Percentiles rank a stretch among this genome's conserved stretches.
These are phyloP conservation scores for Lycopodina hypogea DNA, from an alignment of 37 sponge, comb jelly and placozoan genomes.

Conservation along the genomic window DNA sequence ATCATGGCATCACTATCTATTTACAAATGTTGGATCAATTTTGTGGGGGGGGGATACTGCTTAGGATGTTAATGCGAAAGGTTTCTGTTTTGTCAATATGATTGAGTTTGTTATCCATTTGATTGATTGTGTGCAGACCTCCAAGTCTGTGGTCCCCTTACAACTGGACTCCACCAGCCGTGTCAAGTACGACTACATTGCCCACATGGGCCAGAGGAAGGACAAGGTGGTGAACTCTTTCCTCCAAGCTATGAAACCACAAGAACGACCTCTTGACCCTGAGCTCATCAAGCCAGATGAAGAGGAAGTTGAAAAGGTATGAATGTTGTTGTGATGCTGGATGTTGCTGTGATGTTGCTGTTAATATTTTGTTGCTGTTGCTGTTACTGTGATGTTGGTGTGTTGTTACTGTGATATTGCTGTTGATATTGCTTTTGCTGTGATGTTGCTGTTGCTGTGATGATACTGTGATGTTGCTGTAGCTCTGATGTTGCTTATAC, in stretches of 20 bases:
- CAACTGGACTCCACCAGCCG: constrained; percentile 91
- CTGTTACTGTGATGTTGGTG: no score
- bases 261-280: constrained; percentile 62
- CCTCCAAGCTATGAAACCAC: constrained; percentile 62
- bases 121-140: constrained; percentile 23
- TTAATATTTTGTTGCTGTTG: no score
- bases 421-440: no score
- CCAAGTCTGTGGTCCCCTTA: constrained; percentile 66
- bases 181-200: constrained; percentile 87
- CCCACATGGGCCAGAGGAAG: constrained; percentile 89
- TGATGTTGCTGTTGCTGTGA: no score
- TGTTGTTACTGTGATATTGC: no score
- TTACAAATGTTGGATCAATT: no score
- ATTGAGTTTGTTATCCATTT: not conserved
- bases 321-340: no score
- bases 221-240: constrained; percentile 85
- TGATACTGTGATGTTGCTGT: no score
- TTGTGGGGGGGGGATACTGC: no score
- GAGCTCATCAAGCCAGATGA: constrained; percentile 83
- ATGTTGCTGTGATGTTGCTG: no score
- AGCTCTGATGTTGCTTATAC: no score
- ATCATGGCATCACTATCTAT: no score
- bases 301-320: constrained; percentile 92
- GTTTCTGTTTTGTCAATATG: not conserved
- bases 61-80: not conserved